Evolutionary conservation across 92 coral and sea anemone species (phyloP).

Genomic region (Epizoanthus rinbou): DNA sequence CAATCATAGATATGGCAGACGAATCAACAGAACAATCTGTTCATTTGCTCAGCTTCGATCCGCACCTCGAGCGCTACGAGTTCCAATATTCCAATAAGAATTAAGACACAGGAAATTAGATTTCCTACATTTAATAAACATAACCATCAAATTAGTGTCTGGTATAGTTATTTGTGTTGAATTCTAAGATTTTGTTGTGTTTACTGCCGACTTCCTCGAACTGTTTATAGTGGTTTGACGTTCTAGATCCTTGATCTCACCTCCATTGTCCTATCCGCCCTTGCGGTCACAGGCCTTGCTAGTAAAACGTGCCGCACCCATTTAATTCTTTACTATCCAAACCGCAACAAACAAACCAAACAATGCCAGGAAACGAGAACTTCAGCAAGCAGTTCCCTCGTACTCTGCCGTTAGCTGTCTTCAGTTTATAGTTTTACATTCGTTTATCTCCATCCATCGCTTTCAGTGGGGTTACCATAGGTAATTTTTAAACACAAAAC

Average conservation of each 20-base stretch:
- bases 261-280: constrained; percentile 7
- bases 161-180: constrained; percentile 1
- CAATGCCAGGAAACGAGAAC: constrained; percentile 25
- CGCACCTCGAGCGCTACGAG: constrained; percentile 13
- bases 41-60: not conserved
- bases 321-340: not conserved
- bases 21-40: constrained; percentile 13
- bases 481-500: not conserved
- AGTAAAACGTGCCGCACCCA: constrained; percentile 25
- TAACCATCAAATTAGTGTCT: constrained; percentile 2
- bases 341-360: constrained; percentile 22
- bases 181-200: not conserved
- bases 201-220: constrained; percentile 25
- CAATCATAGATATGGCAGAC: not conserved
- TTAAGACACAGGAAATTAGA: constrained; percentile 31
- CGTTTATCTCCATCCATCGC: not conserved
- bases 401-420: constrained; percentile 16
- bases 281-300: constrained; percentile 35
- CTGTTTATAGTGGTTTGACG: constrained; percentile 6
- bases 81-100: not conserved
- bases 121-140: constrained; percentile 35
- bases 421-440: not conserved
- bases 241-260: not conserved
- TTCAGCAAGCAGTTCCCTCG: not conserved
- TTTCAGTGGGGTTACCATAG: not conserved